Base-by-base conservation (phyloP, 2,797 vertebrate genomes). In the Typhlichthys subterraneus region DNA sequence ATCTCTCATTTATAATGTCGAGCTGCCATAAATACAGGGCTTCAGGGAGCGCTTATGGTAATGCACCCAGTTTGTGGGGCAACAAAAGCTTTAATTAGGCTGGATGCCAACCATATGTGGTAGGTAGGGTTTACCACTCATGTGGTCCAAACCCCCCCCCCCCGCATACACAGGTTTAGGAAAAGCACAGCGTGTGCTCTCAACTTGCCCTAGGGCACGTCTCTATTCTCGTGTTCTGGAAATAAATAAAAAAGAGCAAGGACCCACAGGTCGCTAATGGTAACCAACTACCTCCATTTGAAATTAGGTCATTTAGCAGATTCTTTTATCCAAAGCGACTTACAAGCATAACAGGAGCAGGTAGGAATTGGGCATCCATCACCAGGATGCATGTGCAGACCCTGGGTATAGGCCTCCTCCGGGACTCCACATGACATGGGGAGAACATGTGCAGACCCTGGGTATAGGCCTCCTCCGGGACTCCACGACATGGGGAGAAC, bases 1-100 rank as follows among this genome's bases (percentile, higher is more conserved):
- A 86, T 88, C 87, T 53, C 69, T 63, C 59, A 77, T 88, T 91
- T 88, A 87, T 90, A 90, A 90, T 88, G 86, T 84, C 88, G 87
- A 81, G 81, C 86, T 84, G 65, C 82, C 85, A 87, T 88, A 88
- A 89, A 88, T 84, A 82, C 70, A 83, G 58, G 72, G 80, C 75
- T 75, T 80, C 45, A 53, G 82, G 76, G 85, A 81, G 81, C 81
- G 78, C 77, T 86, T 82, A 76, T 81, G 72, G 82, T 83, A 76
- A 86, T 85, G 73, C 75, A 75, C 70, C 72, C 76, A 67, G 68
- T 86, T 86, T 86, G 82, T 84, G 83, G 78, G 83, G 80, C 77
- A 85, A 85, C 81, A 87, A 89, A 88, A 69, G 80, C 85, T 85
- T 83, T 90, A 86, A 89, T 88, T 86, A 87, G 82, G 83, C 80